Conservation (phyloP, 1,140 invertebrate species). For the Platyscapa corneri region DNA sequence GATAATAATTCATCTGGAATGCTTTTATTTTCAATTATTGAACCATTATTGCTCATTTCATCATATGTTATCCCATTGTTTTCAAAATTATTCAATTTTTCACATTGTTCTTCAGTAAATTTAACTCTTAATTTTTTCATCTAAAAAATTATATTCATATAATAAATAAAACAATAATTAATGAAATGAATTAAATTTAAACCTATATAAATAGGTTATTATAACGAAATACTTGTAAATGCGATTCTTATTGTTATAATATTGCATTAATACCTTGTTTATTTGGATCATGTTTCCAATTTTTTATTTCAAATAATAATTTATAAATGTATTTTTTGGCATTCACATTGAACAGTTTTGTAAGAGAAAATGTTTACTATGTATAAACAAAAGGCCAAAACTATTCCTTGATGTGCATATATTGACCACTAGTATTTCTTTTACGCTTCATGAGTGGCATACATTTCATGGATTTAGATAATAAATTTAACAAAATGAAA, state of each 20-base stretch:
- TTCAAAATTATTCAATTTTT: conserved; percentile 12
- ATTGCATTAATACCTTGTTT: background rate
- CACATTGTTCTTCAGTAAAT: background rate
- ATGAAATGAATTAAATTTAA: background rate
- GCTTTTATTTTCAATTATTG: conserved; percentile 61
- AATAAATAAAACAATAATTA: background rate
- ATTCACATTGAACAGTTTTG: background rate
- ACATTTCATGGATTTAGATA: too few species aligned
- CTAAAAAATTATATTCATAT: conserved; percentile 10
- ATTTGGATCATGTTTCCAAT: background rate
- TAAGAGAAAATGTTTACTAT: background rate
- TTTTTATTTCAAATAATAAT: background rate
- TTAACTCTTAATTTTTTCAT: conserved; percentile 29
- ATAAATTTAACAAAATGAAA: too few species aligned
- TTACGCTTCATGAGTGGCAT: too few species aligned
- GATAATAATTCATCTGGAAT: conserved; percentile 68
- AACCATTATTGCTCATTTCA: conserved; percentile 66
- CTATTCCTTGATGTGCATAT: too few species aligned
- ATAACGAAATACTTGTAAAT: background rate
- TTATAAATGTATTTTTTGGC: background rate
- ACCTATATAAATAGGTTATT: background rate
- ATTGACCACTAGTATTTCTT: too few species aligned
- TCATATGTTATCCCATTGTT: conserved; percentile 54
- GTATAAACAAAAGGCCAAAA: background rate
- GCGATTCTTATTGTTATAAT: background rate